Percentiles rank a stretch among this genome's conserved stretches.
These are phyloP conservation scores for Chiloscyllium plagiosum DNA, from an alignment of 2,113 vertebrate species.

Conservation along the genomic window DNA sequence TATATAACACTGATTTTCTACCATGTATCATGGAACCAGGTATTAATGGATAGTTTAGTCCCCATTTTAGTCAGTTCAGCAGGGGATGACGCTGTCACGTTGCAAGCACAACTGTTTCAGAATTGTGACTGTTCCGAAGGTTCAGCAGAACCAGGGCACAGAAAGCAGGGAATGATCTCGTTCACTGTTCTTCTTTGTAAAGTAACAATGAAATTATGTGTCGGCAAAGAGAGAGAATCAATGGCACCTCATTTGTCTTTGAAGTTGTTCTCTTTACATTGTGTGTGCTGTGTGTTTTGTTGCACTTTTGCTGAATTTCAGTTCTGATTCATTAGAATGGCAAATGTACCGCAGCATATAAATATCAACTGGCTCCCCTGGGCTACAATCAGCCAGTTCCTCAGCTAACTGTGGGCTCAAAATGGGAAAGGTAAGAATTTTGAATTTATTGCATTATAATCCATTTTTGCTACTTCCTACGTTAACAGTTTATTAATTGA, in stretches of 20 bases:
- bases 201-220: background rate
- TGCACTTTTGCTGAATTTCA: background rate
- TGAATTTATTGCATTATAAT: background rate
- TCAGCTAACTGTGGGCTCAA: background rate
- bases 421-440: constrained; percentile 29
- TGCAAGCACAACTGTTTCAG: background rate
- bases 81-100: background rate
- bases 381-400: background rate
- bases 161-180: background rate
- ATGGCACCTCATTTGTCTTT: background rate
- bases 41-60: background rate
- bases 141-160: background rate
- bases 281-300: background rate
- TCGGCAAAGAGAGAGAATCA: background rate
- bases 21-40: background rate
- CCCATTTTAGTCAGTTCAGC: background rate
- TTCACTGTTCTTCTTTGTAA: background rate
- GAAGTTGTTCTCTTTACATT: background rate
- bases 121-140: background rate
- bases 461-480: background rate
- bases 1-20: background rate
- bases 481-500: background rate
- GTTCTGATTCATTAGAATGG: background rate
- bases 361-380: background rate
- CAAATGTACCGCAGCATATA: background rate